A percentile compares a stretch with the other conserved stretches of the same genome.
Evolutionary conservation across 2,797 vertebrate genomes (phyloP).

Genomic region (Pelochelys cantorii): DNA sequence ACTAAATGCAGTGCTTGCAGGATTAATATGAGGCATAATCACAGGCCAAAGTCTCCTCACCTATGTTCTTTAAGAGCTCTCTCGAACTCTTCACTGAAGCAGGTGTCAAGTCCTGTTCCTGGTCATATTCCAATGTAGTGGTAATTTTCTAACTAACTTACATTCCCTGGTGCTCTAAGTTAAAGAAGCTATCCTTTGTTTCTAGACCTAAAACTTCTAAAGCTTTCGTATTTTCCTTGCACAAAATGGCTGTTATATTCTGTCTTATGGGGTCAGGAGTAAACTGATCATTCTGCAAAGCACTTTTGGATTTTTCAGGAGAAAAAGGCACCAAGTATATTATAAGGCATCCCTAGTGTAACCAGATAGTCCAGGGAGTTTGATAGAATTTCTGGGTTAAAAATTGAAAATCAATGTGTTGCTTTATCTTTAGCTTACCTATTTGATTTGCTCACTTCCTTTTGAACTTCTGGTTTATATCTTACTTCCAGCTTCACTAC

Average conservation of each 20-base stretch:
- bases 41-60: not conserved
- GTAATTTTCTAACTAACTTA: not conserved
- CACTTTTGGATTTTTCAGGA: not conserved
- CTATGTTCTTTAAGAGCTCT: not conserved
- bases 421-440: not conserved
- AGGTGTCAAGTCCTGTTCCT: not conserved
- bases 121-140: not conserved
- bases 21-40: not conserved
- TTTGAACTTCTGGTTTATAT: not conserved
- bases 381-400: not conserved
- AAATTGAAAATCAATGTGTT: not conserved
- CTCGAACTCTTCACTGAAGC: not conserved
- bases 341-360: not conserved
- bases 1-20: not conserved
- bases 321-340: not conserved
- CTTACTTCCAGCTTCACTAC: not conserved
- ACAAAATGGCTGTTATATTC: not conserved
- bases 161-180: not conserved
- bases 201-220: constrained; percentile 15
- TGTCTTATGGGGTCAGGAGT: fast-evolving
- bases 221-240: not conserved
- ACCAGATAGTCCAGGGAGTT: not conserved
- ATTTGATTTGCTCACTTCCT: constrained; percentile 17
- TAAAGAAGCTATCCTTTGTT: not conserved
- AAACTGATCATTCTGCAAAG: not conserved